Evolutionary conservation across 2,797 vertebrate species (phyloP).

Genomic region (Kryptolebias ocellatus): DNA sequence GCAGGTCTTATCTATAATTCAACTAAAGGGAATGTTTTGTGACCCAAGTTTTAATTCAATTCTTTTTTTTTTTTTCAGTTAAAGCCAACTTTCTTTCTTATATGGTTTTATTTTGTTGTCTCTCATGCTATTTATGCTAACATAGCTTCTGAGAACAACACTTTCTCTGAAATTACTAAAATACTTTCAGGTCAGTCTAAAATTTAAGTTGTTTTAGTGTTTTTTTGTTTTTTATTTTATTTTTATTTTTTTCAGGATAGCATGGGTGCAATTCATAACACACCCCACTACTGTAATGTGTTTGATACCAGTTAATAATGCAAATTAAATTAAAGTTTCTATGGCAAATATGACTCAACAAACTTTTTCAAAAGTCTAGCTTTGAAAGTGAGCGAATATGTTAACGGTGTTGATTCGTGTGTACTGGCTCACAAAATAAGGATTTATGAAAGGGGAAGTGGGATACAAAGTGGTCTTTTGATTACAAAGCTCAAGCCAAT

Average conservation of each 20-base stretch:
- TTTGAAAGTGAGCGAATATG: conserved; percentile 5
- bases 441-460: not conserved
- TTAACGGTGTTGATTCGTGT: not conserved
- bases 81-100: conserved; percentile 7
- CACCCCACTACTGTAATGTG: not conserved
- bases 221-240: too few relatives aligned
- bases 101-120: conserved; percentile 6
- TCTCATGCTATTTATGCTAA: conserved; percentile 12
- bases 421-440: not conserved
- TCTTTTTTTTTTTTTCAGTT: conserved; percentile 19
- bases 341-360: conserved; percentile 32
- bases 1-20: conserved; percentile 67
- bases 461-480: conserved; percentile 22
- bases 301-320: not conserved
- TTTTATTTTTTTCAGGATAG: too few relatives aligned
- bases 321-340: conserved; percentile 15
- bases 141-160: conserved; percentile 18
- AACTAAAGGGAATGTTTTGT: conserved; percentile 36
- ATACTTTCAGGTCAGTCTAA: conserved; percentile 21
- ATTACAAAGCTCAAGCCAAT: conserved; percentile 71
- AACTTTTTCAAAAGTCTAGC: conserved; percentile 1
- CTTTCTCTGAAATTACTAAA: conserved; percentile 14
- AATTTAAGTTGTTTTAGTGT: not conserved
- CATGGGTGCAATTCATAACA: too few relatives aligned
- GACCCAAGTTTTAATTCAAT: conserved; percentile 31